Evolutionary conservation across 2,113 vertebrate species (phyloP).

Genomic region (Malurus cyaneus): DNA sequence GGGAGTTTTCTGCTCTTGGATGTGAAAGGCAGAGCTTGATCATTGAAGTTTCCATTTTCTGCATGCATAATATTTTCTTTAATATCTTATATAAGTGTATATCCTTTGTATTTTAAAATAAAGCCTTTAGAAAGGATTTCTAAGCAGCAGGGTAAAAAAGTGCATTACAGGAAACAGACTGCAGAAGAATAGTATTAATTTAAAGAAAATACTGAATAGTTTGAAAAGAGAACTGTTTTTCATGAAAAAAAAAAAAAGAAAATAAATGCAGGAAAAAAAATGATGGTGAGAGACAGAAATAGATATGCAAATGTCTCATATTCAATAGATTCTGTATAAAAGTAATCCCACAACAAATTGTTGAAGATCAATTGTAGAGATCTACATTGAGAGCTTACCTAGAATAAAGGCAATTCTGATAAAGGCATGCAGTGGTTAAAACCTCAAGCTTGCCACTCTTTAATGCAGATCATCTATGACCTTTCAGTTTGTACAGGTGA

Average conservation of each 20-base stretch:
- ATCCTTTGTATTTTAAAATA: constrained; percentile 1
- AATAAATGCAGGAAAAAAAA: background rate
- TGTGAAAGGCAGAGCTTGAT: background rate
- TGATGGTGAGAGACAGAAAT: background rate
- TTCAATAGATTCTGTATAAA: background rate
- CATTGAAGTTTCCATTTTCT: background rate
- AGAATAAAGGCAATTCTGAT: background rate
- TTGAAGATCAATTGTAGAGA: background rate
- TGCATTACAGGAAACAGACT: background rate
- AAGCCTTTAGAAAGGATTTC: background rate
- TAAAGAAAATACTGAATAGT: background rate
- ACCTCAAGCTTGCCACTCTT: background rate
- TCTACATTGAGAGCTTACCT: background rate
- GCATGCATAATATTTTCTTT: background rate
- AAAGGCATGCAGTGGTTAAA: background rate
- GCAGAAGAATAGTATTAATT: background rate
- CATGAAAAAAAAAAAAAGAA: background rate
- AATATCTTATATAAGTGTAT: background rate
- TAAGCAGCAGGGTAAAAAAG: background rate
- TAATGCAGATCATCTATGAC: background rate
- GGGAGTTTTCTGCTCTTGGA: background rate
- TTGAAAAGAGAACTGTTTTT: background rate
- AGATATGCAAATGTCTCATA: background rate
- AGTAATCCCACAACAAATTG: background rate
- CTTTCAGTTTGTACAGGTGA: background rate